Evolutionary conservation across 2,113 vertebrate species (phyloP).

Genomic region (Theristicus caerulescens): DNA sequence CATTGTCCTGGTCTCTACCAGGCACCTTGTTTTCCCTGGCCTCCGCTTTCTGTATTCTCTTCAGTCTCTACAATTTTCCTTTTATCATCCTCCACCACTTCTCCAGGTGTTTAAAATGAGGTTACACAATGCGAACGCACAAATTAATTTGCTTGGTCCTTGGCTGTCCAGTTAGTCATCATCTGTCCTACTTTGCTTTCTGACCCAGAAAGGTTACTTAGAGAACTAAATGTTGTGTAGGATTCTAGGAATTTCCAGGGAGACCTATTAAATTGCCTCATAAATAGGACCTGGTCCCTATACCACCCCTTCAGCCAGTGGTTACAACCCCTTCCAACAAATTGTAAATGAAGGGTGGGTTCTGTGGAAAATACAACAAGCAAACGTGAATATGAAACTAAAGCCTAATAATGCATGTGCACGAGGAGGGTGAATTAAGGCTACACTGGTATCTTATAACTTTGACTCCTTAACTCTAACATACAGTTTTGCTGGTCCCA

Average conservation of each 20-base stretch:
- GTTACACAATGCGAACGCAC: neutral
- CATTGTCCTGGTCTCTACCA: neutral
- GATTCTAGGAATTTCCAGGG: neutral
- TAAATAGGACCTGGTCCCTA: neutral
- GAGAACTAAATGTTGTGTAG: neutral
- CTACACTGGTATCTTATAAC: neutral
- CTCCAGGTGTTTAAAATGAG: neutral
- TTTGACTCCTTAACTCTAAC: neutral
- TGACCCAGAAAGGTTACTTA: neutral
- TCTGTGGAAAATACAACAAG: neutral
- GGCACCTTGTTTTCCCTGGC: neutral
- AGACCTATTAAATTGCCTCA: neutral
- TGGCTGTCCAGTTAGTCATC: neutral
- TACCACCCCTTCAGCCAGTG: neutral
- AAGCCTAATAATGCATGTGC: neutral
- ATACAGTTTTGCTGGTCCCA: neutral
- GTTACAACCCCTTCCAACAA: neutral
- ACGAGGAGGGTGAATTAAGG: neutral
- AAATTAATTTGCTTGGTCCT: neutral
- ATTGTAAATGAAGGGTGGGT: neutral
- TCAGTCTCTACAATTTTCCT: neutral
- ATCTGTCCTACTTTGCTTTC: neutral
- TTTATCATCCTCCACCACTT: neutral
- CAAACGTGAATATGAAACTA: neutral
- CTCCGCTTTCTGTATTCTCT: neutral